Percentiles rank a stretch among this genome's conserved stretches.
These are phyloP conservation scores for Apis laboriosa DNA, from an alignment of 1,140 invertebrate species.

Conservation along the genomic window DNA sequence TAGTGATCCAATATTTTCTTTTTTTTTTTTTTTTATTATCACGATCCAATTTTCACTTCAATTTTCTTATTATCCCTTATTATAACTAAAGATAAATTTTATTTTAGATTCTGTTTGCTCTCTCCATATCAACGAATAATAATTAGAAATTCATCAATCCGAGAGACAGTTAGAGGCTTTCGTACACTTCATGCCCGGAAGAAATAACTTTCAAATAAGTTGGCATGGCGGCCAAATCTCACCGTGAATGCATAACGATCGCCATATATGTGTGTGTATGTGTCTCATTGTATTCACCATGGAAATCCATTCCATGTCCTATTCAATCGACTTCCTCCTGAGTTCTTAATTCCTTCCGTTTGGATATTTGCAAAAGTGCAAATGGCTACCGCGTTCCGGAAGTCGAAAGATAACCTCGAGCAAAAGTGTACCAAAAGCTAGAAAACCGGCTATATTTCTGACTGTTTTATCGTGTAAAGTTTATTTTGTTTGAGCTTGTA, in stretches of 20 bases:
- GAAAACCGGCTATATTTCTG: not conserved
- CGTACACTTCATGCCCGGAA: slow-evolving; percentile 48
- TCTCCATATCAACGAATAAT: too few relatives aligned
- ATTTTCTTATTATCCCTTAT: too few relatives aligned
- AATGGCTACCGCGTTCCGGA: slow-evolving; percentile 50
- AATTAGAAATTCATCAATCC: too few relatives aligned
- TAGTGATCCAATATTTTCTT: too few relatives aligned
- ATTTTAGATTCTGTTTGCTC: too few relatives aligned
- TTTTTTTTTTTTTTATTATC: too few relatives aligned
- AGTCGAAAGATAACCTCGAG: slow-evolving; percentile 25
- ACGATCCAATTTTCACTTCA: too few relatives aligned
- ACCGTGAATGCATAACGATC: slow-evolving; percentile 65
- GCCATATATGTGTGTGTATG: not conserved
- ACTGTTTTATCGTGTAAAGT: too few relatives aligned
- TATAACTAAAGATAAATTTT: too few relatives aligned
- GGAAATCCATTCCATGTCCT: slow-evolving; percentile 58
- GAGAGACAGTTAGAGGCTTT: slow-evolving; percentile 1
- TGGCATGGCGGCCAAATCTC: slow-evolving; percentile 58
- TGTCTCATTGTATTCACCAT: slow-evolving; percentile 51
- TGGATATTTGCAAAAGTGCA: slow-evolving; percentile 22
- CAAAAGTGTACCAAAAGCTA: not conserved
- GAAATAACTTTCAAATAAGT: slow-evolving; percentile 66
- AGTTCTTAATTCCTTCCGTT: slow-evolving; percentile 50
- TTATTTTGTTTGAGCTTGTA: too few relatives aligned
- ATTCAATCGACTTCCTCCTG: slow-evolving; percentile 49